Base-by-base conservation (phyloP, 2,888 invertebrate genomes). In the Epinotia demarniana region DNA sequence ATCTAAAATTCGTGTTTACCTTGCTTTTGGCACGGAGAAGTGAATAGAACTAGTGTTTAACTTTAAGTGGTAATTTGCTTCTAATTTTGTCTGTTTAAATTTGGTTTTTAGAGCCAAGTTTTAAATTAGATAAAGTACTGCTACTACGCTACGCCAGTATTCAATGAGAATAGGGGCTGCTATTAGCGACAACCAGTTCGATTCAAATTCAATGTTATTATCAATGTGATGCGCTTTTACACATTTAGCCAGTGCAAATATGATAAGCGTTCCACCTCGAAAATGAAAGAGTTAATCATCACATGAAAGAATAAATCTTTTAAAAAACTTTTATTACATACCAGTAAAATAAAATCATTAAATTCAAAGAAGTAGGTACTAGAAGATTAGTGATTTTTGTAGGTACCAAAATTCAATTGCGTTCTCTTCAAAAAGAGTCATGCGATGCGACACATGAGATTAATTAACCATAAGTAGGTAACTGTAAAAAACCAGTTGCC, bases 1-100 rank as follows among this genome's bases (percentile, higher is more conserved):
- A 75, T 75, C 75, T 75, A 72, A 75, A 75, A 67, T 75, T 69
- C 70, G 66, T 72, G 62, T 75, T 75, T 67, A 71, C 66, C 75
- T 75, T 73, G 73, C 67, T 72, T 75, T 62, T 66, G 75, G 66
- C 71, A 72, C 72, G 66, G 61, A 58, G 49, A 75, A 67, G 55
- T 55, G 61, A 33, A 72, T 67, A 49, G 72, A 75, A 72, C 55
- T 66, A 53, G 75, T 75, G 19, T 55, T 67, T 71, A 71, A 71
- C 62, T 58, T 60, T 60, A 71, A 63, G 69, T 66, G 53, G 64
- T 75, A 70, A 71, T 71, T 67, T 67, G 61, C 53, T 67, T 67
- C 60, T 73, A 67, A 73, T 73, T 73, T 67, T 73, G 61, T 67
- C 39, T 64, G 67, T 60, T 61, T 73, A 39, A 49, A 60, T 18